Conservation (phyloP, 2,797 vertebrate species). For the Pseudomugil tenellus region DNA sequence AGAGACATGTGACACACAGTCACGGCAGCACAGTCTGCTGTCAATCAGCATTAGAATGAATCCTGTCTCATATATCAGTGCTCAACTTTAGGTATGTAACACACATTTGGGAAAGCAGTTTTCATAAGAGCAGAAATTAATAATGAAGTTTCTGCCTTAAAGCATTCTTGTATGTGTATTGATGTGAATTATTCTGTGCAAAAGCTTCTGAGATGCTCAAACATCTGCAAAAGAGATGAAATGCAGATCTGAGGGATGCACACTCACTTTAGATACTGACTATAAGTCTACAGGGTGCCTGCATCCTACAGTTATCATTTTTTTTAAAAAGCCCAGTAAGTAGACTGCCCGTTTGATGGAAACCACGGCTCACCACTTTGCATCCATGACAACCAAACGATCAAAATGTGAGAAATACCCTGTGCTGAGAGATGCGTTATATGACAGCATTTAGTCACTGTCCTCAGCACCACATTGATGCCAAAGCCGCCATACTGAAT, state of each 20-base stretch:
- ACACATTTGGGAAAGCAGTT: slow-evolving; percentile 19
- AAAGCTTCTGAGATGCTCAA: slow-evolving; percentile 1
- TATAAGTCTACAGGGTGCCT: slow-evolving; percentile 41
- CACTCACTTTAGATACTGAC: slow-evolving; percentile 27
- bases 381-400: slow-evolving; percentile 54
- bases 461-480: neutral
- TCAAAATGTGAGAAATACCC: slow-evolving; percentile 27
- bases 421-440: slow-evolving; percentile 21
- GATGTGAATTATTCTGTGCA: slow-evolving; percentile 36
- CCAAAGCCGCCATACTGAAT: slow-evolving; percentile 5
- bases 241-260: neutral
- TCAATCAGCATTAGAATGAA: slow-evolving; percentile 46
- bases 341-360: slow-evolving; percentile 51
- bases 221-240: neutral
- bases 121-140: neutral
- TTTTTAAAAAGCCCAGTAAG: slow-evolving; percentile 59
- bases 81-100: slow-evolving; percentile 7
- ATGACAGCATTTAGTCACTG: slow-evolving; percentile 23
- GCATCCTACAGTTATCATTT: slow-evolving; percentile 41
- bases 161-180: neutral
- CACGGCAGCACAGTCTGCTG: slow-evolving; percentile 21
- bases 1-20: slow-evolving; percentile 12
- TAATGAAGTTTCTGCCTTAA: neutral
- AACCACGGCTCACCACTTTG: slow-evolving; percentile 47
- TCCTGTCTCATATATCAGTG: slow-evolving; percentile 34